These are phyloP conservation scores for Oreochromis mossambicus DNA, from an alignment of 2,797 vertebrate genomes.

Conservation along the genomic window DNA sequence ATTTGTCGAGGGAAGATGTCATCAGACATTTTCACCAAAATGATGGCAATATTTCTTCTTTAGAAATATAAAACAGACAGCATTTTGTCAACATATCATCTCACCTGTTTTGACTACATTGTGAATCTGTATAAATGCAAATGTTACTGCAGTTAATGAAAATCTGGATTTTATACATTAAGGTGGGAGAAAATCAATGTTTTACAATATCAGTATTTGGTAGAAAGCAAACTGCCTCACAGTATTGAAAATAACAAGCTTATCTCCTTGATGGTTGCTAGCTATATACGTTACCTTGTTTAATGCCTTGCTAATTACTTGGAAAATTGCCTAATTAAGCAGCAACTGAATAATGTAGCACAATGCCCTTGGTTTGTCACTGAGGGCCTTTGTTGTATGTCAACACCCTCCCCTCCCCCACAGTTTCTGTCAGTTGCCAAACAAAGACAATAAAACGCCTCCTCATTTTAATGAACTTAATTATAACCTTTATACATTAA, in stretches of 20 bases:
- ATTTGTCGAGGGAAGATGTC: not conserved
- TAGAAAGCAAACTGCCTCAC: not conserved
- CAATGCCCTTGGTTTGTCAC: not conserved
- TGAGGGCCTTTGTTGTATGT: not conserved
- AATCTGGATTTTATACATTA: not conserved
- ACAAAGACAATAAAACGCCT: not conserved
- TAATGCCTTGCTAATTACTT: not conserved
- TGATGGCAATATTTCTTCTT: not conserved
- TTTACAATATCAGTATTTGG: not conserved
- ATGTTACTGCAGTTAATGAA: not conserved
- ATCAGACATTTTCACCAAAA: not conserved
- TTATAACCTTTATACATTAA: not conserved
- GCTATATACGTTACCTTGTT: not conserved
- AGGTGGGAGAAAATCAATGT: not conserved
- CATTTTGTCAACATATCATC: not conserved
- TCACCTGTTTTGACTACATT: not conserved
- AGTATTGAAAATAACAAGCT: not conserved
- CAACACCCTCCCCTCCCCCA: not conserved
- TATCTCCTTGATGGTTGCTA: not conserved
- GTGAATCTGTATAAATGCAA: not conserved
- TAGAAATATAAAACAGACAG: rapidly evolving
- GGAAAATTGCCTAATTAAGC: not conserved
- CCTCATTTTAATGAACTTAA: not conserved
- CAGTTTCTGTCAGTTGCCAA: not conserved
- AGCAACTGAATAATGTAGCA: not conserved